Evolutionary conservation across 2,797 vertebrate genomes (phyloP), one percentile per base, ranked within the genome.

Genomic region (Potorous gilbertii): DNA sequence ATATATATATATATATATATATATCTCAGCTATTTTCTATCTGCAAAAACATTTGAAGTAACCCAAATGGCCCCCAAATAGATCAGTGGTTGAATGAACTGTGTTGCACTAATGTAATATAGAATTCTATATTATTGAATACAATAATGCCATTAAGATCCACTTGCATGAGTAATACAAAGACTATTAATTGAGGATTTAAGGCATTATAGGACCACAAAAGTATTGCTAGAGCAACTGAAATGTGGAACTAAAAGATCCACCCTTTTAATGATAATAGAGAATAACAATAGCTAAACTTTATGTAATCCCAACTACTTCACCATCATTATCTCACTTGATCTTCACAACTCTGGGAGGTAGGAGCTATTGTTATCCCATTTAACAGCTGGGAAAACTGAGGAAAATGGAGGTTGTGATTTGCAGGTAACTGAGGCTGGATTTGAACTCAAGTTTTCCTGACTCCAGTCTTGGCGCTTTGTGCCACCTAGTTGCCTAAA

Each of bases 401-500:
- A 74, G n/a, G n/a, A 9, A 40, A 81, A 81, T 5, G 21, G 66
- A 81, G 2, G n/a, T 40, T 24, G 66, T 40, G 66, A 81, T 81
- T 81, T 40, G 8, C 40, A 66, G 40, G 62, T n/a, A 40, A 40
- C n/a, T 74, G 18, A 74, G n/a, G 0, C 5, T 74, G 16, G 18
- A 46, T 81, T 46, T 81, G 66, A 21, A 81, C n/a, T 81, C 62
- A 66, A n/a, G 16, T 40, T 21, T 74, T 74, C 5, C 5, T n/a
- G n/a, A 81, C 8, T 40, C 66, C 16, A 74, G n/a, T 46, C n/a
- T 81, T 81, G n/a, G 18, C 0, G 1, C 8, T 81, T 81, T 74
- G 21, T 24, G 8, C n/a, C 5, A 46, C n/a, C 31, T 81, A 92
- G 34, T 81, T 94, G 59, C 91, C 94, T 95, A 93, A 95, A 27